Conservation (phyloP, 2,888 invertebrate genomes). For the Oscheius onirici region DNA sequence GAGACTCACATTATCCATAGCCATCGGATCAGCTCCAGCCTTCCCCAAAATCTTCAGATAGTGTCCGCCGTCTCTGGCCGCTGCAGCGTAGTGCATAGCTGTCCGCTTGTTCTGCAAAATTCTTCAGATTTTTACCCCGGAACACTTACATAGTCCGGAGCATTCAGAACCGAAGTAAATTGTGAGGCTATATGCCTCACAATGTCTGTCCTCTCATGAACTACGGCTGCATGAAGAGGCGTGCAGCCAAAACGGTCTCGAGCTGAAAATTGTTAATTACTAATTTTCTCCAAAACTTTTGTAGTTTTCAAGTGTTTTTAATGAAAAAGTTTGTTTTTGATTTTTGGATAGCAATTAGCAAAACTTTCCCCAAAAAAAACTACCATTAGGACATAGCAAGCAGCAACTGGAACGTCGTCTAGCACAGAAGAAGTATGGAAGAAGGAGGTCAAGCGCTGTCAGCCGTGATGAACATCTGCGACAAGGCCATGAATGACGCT, state of each 20-base stretch:
- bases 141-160: slow-evolving; percentile 72
- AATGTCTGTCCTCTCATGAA: slow-evolving; percentile 80
- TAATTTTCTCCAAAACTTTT: too few relatives aligned
- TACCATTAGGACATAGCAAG: too few relatives aligned
- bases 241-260: slow-evolving; percentile 67
- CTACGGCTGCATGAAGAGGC: slow-evolving; percentile 85
- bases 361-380: too few relatives aligned
- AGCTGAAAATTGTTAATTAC: slow-evolving; percentile 30
- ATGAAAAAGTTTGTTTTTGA: too few relatives aligned
- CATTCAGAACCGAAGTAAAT: slow-evolving; percentile 84
- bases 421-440: too few relatives aligned
- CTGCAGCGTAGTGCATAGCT: slow-evolving; percentile 87
- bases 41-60: slow-evolving; percentile 78
- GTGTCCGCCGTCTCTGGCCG: slow-evolving; percentile 79
- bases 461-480: too few relatives aligned
- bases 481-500: neutral
- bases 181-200: slow-evolving; percentile 79
- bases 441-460: too few relatives aligned
- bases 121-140: neutral
- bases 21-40: slow-evolving; percentile 85
- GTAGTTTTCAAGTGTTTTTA: too few relatives aligned
- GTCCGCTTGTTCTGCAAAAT: slow-evolving; percentile 80
- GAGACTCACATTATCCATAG: slow-evolving; percentile 82
- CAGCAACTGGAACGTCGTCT: too few relatives aligned
- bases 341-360: too few relatives aligned